Conservation (phyloP, 1,140 invertebrate genomes). For the Wasmannia auropunctata region DNA sequence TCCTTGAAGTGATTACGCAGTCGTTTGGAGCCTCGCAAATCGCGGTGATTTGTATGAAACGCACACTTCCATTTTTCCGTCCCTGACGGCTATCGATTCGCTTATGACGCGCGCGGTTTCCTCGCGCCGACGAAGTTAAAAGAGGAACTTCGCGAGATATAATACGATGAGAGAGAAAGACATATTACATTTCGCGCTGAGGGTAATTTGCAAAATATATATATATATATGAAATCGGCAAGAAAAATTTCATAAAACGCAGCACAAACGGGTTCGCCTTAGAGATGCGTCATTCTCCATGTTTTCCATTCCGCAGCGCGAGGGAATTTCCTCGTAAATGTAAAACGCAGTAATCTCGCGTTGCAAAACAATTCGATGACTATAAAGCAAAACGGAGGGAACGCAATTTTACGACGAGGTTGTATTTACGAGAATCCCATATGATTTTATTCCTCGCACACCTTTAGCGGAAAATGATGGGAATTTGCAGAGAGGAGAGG, state of each 20-base stretch:
- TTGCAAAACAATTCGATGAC: background rate
- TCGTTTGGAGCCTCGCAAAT: conserved; percentile 9
- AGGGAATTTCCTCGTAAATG: background rate
- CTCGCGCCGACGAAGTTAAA: background rate
- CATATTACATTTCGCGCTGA: background rate
- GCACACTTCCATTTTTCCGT: conserved; percentile 22
- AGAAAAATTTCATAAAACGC: background rate
- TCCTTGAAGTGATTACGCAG: conserved; percentile 32
- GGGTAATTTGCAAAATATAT: background rate
- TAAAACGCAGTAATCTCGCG: background rate
- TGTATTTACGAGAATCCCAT: background rate
- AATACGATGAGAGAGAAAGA: background rate
- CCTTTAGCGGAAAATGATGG: too few relatives aligned
- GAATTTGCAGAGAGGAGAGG: background rate
- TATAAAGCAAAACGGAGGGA: background rate
- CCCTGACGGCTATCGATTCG: background rate
- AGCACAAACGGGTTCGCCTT: background rate
- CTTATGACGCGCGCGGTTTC: background rate
- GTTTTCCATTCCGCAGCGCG: background rate
- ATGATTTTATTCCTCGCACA: background rate
- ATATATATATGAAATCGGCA: background rate
- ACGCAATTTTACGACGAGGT: background rate
- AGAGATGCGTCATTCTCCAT: background rate
- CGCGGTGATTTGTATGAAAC: conserved; percentile 19
- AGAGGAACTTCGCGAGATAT: background rate